These are phyloP conservation scores for Hypomecis punctinalis DNA, from an alignment of 2,888 invertebrate genomes.

Conservation along the genomic window DNA sequence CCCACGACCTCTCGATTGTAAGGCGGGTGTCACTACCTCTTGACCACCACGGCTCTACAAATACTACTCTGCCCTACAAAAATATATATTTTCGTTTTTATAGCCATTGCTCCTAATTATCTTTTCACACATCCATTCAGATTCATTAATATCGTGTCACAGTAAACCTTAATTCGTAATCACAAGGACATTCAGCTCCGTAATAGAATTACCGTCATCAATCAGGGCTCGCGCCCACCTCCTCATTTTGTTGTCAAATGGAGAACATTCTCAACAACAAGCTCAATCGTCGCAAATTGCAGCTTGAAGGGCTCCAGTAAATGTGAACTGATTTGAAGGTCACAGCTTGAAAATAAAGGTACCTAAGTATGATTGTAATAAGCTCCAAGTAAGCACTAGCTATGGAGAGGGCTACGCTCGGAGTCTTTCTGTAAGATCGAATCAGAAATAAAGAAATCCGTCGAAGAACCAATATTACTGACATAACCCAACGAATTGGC, in stretches of 20 bases:
- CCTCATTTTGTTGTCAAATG: constrained; percentile 50
- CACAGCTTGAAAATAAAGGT: constrained; percentile 10
- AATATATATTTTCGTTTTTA: not conserved
- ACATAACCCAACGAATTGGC: too few species aligned
- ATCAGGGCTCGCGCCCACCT: constrained; percentile 46
- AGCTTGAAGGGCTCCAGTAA: constrained; percentile 12
- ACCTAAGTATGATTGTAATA: not conserved
- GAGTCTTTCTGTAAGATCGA: too few species aligned
- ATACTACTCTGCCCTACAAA: not conserved
- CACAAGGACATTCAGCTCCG: constrained; percentile 39
- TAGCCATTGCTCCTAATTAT: not conserved
- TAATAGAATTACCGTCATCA: constrained; percentile 54
- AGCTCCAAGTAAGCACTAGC: too few species aligned
- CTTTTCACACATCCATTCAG: not conserved
- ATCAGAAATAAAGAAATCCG: too few species aligned
- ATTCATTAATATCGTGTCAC: not conserved
- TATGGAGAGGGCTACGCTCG: too few species aligned
- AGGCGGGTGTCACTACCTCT: too few species aligned
- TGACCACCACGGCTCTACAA: too few species aligned
- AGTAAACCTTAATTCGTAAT: constrained; percentile 23
- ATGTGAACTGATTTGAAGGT: constrained; percentile 3
- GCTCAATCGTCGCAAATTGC: constrained; percentile 34
- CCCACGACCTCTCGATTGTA: too few species aligned
- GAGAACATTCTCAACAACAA: constrained; percentile 33
- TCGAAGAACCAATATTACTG: too few species aligned